Base-by-base conservation (phyloP, 92 coral and sea anemone species). In the Phenganax subtilis region DNA sequence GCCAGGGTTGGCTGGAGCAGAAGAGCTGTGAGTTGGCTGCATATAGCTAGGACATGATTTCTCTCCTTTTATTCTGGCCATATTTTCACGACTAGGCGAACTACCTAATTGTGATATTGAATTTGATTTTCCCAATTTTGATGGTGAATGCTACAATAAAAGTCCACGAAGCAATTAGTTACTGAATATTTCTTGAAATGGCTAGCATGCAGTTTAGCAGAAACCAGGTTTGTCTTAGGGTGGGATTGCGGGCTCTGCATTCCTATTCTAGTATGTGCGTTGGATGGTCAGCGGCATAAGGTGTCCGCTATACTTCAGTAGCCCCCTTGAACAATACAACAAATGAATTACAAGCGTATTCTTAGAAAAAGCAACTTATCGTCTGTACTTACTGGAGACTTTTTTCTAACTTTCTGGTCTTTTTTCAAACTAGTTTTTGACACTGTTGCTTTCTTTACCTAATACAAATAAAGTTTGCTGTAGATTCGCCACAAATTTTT, bases 1-100 rank as follows among this genome's bases (percentile, higher is more conserved):
- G 51, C 89, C 82, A 64, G 91, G 83, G 37, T 87, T 87, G 61
- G 79, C 66, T 65, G 90, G 83, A 44, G 86, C 84, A 5, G 81
- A 81, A 10, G 90, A 89, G 60, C 97, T 91, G 47, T 71, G 86
- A 9, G 97, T 88, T 0, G 93, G 91, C 68, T 91, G 93, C 92
- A 90, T 86, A 75, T 89, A 90, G 79, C 91, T 88, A n/a, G 97
- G 93, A 9, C 75, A 83, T n/a, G 86, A 17, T 68, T 47, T 47
- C 74, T 84, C 37, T 54, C 68, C 37, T 81, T 71, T 88, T 54
- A 58, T 56, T 44, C 87, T 87, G 66, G 84, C 54, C 37, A 81
- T 82, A 12, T 90, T 69, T 16, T 89, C 76, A 62, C 87, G 89
- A 12, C 89, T 87, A 10, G 31, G 67, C 79, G 52, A 89, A 83